A percentile compares a stretch with the other conserved stretches of the same genome.
phyloP scores from a whole-genome alignment of 1,140 invertebrate species.

The Drosophila pallidifrons region DNA sequence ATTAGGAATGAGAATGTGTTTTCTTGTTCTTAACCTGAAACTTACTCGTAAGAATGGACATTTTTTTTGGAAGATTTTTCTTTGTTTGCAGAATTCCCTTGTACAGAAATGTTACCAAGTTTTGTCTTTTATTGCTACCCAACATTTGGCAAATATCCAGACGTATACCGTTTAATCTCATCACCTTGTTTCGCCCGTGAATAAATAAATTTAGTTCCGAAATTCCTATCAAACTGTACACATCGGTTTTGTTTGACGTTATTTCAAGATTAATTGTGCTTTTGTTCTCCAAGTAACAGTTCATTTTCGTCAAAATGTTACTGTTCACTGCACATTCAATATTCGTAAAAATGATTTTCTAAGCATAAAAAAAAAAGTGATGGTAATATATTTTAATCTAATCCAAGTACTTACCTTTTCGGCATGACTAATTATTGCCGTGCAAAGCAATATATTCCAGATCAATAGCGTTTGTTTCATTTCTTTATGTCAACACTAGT shows the following conservation, averaged over 20 bases:
- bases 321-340: not conserved
- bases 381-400: not conserved
- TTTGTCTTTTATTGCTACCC: not conserved
- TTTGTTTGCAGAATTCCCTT: constrained; percentile 11
- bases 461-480: not conserved
- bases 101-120: constrained; percentile 8
- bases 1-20: not conserved
- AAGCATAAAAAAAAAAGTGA: not conserved
- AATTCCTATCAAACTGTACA: not conserved
- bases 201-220: not conserved
- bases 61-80: constrained; percentile 29
- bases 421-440: not conserved
- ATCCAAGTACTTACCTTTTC: constrained; percentile 4
- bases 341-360: constrained; percentile 6
- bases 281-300: not conserved
- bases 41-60: constrained; percentile 26
- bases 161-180: constrained; percentile 12
- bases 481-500: not conserved
- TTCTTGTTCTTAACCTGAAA: not conserved
- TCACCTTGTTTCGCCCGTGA: not conserved
- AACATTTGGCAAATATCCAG: constrained; percentile 22
- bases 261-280: not conserved
- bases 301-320: not conserved
- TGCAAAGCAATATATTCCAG: not conserved
- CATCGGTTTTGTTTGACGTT: not conserved